phyloP scores from a whole-genome alignment of 1,140 invertebrate species.

The Euura saliciscinereae region DNA sequence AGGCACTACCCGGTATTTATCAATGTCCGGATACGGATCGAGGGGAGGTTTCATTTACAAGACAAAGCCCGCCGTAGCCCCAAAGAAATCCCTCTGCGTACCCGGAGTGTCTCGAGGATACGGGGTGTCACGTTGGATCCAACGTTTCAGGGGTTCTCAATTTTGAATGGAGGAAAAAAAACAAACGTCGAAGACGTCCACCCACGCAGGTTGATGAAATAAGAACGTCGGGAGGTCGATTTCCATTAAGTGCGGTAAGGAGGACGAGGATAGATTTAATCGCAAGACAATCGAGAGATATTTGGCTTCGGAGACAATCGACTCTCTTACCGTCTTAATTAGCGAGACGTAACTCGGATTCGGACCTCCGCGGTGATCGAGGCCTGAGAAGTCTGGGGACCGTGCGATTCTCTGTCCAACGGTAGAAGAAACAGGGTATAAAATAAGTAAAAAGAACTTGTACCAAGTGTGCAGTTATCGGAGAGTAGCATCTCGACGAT shows the following conservation, averaged over 20 bases:
- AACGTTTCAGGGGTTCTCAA: too few species aligned
- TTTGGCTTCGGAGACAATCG: slow-evolving; percentile 39
- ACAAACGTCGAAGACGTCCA: slow-evolving; percentile 24
- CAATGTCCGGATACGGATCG: slow-evolving; percentile 61
- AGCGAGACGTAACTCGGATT: slow-evolving; percentile 29
- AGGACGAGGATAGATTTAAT: slow-evolving; percentile 37
- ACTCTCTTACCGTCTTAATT: slow-evolving; percentile 39
- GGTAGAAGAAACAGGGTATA: too few species aligned
- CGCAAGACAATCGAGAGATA: slow-evolving; percentile 39
- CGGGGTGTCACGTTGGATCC: too few species aligned
- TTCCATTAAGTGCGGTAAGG: not conserved
- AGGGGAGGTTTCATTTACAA: slow-evolving; percentile 59
- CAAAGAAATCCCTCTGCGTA: not conserved
- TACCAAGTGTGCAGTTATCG: too few species aligned
- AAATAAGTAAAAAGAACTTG: too few species aligned
- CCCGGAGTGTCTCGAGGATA: too few species aligned
- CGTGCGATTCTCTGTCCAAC: too few species aligned
- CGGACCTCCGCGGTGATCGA: not conserved
- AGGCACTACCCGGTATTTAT: slow-evolving; percentile 50
- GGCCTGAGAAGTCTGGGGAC: too few species aligned
- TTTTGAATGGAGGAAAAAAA: too few species aligned
- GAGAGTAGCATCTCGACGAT: too few species aligned
- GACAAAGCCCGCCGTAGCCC: slow-evolving; percentile 54
- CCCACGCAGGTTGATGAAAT: slow-evolving; percentile 36
- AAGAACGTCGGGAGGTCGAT: slow-evolving; percentile 27